Percentiles rank a stretch among this genome's conserved stretches.
phyloP scores from a whole-genome alignment of 2,888 invertebrate genomes.

The Lumbricus terrestris region DNA sequence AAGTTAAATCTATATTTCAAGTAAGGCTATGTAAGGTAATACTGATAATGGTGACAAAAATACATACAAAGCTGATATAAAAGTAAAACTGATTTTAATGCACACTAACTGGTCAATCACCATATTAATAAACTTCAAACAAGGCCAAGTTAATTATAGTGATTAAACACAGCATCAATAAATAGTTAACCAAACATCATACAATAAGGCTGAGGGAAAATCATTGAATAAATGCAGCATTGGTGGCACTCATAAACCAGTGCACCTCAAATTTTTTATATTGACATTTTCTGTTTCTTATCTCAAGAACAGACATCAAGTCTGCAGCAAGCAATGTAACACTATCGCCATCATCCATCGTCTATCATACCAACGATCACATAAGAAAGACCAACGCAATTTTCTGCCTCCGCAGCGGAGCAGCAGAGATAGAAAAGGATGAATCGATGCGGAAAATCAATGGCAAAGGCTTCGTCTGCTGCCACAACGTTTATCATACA shows the following conservation, averaged over 20 bases:
- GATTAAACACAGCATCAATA: too few species aligned
- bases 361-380: background rate
- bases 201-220: too few species aligned
- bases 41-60: too few species aligned
- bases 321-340: background rate
- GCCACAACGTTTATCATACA: background rate
- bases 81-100: too few species aligned
- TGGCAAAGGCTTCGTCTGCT: background rate
- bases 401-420: background rate
- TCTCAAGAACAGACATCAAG: background rate
- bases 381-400: background rate
- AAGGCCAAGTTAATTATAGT: too few species aligned
- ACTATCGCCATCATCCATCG: background rate
- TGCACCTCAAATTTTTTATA: background rate
- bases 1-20: too few species aligned
- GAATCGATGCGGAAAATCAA: conserved; percentile 3
- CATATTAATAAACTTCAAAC: too few species aligned
- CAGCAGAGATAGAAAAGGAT: background rate
- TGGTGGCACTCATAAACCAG: background rate
- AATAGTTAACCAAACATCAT: too few species aligned
- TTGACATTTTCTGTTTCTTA: background rate
- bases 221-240: background rate
- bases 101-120: too few species aligned
- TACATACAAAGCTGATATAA: too few species aligned
- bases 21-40: too few species aligned